These are phyloP conservation scores for Gallinago solitaria DNA, from an alignment of 2,797 vertebrate species.

Conservation along the genomic window DNA sequence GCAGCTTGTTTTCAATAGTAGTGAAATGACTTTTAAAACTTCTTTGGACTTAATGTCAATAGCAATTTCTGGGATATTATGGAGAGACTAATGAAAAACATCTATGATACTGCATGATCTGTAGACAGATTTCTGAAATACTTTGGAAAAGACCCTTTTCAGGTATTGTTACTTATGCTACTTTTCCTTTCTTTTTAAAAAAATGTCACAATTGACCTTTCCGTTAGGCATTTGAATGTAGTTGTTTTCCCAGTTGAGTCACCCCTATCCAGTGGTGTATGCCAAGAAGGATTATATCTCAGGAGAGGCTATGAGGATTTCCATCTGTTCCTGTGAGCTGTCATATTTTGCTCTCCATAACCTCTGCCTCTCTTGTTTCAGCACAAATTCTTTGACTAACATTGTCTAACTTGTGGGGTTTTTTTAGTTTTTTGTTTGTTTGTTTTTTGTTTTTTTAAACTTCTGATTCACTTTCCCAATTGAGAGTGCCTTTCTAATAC, in stretches of 20 bases:
- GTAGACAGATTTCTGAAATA: conserved; percentile 78
- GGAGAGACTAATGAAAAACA: conserved; percentile 78
- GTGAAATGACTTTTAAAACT: conserved; percentile 79
- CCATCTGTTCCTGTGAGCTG: not conserved
- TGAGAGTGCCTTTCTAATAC: not conserved
- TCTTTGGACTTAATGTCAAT: conserved; percentile 75
- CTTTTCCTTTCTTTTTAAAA: not conserved
- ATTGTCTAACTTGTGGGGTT: not conserved
- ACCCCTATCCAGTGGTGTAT: not conserved
- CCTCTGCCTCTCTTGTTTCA: not conserved
- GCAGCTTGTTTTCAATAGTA: conserved; percentile 78
- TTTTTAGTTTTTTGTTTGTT: not conserved
- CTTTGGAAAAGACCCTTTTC: conserved; percentile 76
- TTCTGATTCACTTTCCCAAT: not conserved
- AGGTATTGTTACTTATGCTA: conserved; percentile 64
- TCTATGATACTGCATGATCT: conserved; percentile 77
- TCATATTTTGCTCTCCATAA: not conserved
- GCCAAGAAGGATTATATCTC: not conserved
- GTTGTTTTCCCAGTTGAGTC: not conserved
- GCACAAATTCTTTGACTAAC: not conserved
- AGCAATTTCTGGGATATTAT: conserved; percentile 80
- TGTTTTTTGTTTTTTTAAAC: not conserved
- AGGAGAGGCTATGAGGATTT: not conserved
- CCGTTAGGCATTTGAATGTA: conserved; percentile 8
- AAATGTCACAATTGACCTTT: not conserved